Conservation (phyloP, 2,113 vertebrate species). For the Dicerorhinus sumatrensis region DNA sequence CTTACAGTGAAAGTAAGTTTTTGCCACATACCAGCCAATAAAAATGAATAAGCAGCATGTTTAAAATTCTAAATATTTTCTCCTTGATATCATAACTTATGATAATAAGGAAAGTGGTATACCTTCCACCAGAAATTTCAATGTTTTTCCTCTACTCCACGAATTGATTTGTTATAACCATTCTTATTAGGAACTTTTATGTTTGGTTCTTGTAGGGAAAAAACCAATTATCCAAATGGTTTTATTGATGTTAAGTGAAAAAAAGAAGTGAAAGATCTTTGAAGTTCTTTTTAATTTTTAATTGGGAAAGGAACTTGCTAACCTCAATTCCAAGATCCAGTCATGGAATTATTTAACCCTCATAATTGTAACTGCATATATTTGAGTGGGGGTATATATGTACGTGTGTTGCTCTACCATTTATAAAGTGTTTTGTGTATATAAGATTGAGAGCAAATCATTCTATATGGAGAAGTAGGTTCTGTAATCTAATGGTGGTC, state of each 20-base stretch:
- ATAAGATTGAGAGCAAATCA: background rate
- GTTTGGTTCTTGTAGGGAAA: conserved; percentile 16
- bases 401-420: background rate
- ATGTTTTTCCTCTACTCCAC: background rate
- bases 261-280: conserved; percentile 26
- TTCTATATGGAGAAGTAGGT: background rate
- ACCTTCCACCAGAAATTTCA: background rate
- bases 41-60: background rate
- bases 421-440: background rate
- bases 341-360: background rate
- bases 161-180: background rate
- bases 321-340: background rate
- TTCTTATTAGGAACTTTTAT: conserved; percentile 3
- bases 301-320: background rate
- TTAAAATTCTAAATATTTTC: conserved; percentile 46
- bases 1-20: background rate
- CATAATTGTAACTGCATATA: background rate
- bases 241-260: background rate
- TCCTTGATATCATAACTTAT: background rate
- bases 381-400: background rate
- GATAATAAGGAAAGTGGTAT: background rate
- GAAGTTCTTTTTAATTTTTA: conserved; percentile 42
- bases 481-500: background rate
- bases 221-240: background rate
- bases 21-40: background rate